phyloP scores from a whole-genome alignment of 2,797 vertebrate species.

The Lemur catta region DNA sequence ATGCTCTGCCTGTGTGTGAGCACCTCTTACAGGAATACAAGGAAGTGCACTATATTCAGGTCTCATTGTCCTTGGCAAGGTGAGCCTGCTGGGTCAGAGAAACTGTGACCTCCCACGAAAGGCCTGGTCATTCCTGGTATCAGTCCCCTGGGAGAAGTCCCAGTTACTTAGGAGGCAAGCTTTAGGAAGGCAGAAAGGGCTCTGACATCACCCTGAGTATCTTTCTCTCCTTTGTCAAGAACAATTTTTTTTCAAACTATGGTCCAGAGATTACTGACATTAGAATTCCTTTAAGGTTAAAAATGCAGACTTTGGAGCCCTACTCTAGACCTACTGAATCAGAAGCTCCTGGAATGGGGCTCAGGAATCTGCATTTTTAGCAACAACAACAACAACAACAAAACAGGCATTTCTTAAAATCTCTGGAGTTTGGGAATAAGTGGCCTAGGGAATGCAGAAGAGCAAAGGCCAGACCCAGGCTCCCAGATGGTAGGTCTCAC shows the following conservation, averaged over 20 bases:
- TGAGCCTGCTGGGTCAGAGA: not conserved
- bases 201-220: not conserved
- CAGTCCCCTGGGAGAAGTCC: not conserved
- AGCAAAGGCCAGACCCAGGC: not conserved
- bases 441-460: not conserved
- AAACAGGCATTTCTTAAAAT: not conserved
- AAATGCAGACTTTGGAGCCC: not conserved
- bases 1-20: not conserved
- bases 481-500: not conserved
- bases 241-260: not conserved
- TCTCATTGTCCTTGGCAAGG: not conserved
- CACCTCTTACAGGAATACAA: not conserved
- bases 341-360: not conserved
- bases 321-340: not conserved
- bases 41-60: not conserved
- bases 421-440: not conserved
- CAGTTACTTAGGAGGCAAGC: not conserved
- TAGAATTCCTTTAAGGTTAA: not conserved
- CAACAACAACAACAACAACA: not conserved
- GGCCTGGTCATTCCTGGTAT: not conserved
- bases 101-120: not conserved
- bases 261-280: not conserved
- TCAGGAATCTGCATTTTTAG: not conserved
- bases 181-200: not conserved
- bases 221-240: not conserved